Conservation (phyloP, 2,797 vertebrate species). For the Oryzias dopingdopingensis region DNA sequence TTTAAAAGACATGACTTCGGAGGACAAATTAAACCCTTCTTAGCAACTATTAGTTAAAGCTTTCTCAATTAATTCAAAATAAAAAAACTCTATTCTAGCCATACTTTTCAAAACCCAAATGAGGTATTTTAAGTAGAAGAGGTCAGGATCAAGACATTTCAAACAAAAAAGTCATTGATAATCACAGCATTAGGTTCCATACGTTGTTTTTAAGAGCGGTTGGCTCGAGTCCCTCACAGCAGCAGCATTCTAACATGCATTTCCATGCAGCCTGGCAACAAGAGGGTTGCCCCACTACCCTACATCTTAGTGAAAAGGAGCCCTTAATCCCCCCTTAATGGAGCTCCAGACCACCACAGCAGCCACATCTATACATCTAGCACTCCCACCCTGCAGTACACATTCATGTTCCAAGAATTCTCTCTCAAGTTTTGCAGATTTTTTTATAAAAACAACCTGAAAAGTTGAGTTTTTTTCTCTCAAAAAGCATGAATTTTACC, state of each 20-base stretch:
- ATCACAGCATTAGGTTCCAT: slow-evolving; percentile 11
- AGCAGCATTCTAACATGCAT: slow-evolving; percentile 67
- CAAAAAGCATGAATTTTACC: slow-evolving; percentile 67
- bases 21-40: too few relatives aligned
- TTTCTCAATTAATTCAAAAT: too few relatives aligned
- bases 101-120: slow-evolving; percentile 58
- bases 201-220: slow-evolving; percentile 8
- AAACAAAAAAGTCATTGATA: not conserved
- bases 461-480: not conserved
- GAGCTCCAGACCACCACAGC: slow-evolving; percentile 30
- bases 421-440: too few relatives aligned
- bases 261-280: slow-evolving; percentile 72
- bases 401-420: slow-evolving; percentile 11
- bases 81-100: slow-evolving; percentile 21
- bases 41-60: too few relatives aligned
- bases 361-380: slow-evolving; percentile 32
- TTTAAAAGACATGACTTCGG: too few relatives aligned
- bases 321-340: slow-evolving; percentile 8
- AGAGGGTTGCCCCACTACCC: slow-evolving; percentile 72
- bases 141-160: not conserved
- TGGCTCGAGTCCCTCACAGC: slow-evolving; percentile 24
- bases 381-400: slow-evolving; percentile 28
- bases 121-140: slow-evolving; percentile 23
- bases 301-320: slow-evolving; percentile 63
- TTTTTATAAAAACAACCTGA: too few relatives aligned